A percentile compares a stretch with the other conserved stretches of the same genome.
These are phyloP conservation scores for Melieria picta DNA, from an alignment of 2,888 invertebrate species.

Conservation along the genomic window DNA sequence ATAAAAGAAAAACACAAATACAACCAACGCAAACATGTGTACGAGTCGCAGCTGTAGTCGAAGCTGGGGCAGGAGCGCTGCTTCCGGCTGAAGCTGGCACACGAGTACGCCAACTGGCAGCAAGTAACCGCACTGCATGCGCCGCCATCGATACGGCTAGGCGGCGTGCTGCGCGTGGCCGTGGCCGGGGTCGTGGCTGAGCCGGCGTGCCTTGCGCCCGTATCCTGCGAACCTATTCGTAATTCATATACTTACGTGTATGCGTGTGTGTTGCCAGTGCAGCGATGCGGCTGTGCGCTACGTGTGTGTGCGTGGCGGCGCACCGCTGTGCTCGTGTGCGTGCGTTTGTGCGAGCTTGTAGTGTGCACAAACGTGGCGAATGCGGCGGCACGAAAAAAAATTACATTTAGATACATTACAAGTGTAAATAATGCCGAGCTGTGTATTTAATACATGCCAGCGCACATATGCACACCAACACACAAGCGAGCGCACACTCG, in stretches of 20 bases:
- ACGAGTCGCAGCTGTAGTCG: neutral
- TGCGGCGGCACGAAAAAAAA: conserved; percentile 13
- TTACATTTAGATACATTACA: conserved; percentile 34
- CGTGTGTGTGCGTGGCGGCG: conserved; percentile 12
- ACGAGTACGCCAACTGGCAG: neutral
- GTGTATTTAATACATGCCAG: neutral
- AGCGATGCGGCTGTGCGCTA: neutral
- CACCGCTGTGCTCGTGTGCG: neutral
- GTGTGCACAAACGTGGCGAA: neutral
- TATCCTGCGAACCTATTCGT: conserved; percentile 62
- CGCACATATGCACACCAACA: conserved; percentile 7
- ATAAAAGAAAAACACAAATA: neutral
- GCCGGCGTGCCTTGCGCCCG: conserved; percentile 14
- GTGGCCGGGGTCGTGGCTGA: neutral
- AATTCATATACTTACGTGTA: conserved; percentile 64
- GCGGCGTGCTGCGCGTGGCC: neutral
- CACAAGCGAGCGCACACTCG: conserved; percentile 1
- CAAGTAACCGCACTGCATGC: neutral
- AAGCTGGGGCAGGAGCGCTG: neutral
- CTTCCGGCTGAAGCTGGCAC: no score
- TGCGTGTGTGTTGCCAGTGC: conserved; percentile 50
- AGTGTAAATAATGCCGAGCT: conserved; percentile 40
- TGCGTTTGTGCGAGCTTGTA: neutral
- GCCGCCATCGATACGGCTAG: no score
- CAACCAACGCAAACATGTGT: neutral